These are phyloP conservation scores for Anabas testudineus DNA, from an alignment of 2,797 vertebrate species.

Conservation along the genomic window DNA sequence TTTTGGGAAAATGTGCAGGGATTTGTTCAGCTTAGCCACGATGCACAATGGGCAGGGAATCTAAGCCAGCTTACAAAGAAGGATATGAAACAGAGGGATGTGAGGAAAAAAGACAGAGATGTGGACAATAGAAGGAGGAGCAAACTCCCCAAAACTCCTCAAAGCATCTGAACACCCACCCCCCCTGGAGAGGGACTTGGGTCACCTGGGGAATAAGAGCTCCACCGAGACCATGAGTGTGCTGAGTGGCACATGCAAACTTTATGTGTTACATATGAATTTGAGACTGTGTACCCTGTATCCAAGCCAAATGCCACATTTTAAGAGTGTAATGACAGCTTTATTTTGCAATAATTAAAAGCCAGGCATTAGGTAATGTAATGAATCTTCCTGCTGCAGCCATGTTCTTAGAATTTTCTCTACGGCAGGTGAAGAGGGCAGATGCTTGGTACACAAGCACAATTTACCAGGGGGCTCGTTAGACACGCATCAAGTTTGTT, in stretches of 20 bases:
- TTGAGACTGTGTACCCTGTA: not conserved
- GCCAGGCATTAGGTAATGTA: conserved; percentile 8
- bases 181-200: conserved; percentile 45
- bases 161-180: conserved; percentile 48
- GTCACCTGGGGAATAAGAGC: conserved; percentile 48
- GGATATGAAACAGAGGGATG: conserved; percentile 20
- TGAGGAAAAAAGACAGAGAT: conserved; percentile 7
- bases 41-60: conserved; percentile 61
- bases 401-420: conserved; percentile 27
- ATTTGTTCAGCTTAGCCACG: conserved; percentile 74
- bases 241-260: conserved; percentile 33
- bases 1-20: conserved; percentile 68
- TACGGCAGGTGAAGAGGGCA: conserved; percentile 46
- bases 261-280: not conserved
- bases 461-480: conserved; percentile 79
- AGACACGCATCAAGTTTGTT: conserved; percentile 75
- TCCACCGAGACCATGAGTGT: conserved; percentile 18
- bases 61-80: conserved; percentile 60
- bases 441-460: conserved; percentile 36
- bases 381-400: conserved; percentile 13
- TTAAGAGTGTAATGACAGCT: conserved; percentile 2
- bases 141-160: conserved; percentile 26
- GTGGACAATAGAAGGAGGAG: conserved; percentile 9
- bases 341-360: conserved; percentile 19
- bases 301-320: conserved; percentile 4